phyloP scores from a whole-genome alignment of 2,113 vertebrate genomes.

The Poecile atricapillus region DNA sequence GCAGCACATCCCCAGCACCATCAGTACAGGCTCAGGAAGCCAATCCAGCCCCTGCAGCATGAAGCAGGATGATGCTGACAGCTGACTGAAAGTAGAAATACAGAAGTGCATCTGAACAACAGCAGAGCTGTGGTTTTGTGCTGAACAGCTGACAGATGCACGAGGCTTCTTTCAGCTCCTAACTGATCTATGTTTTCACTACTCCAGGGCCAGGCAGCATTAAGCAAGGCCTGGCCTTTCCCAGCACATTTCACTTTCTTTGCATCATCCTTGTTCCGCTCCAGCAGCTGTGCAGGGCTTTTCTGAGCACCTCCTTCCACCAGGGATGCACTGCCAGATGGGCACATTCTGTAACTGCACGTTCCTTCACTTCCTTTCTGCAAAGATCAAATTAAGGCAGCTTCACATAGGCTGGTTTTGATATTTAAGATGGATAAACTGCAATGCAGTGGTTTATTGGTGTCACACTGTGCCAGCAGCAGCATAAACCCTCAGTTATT shows the following conservation, averaged over 20 bases:
- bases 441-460: rapidly evolving
- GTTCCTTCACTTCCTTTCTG: neutral
- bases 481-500: neutral
- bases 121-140: neutral
- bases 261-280: neutral
- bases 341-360: neutral
- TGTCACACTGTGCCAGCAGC: too few relatives aligned
- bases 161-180: neutral
- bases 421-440: neutral
- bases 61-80: neutral
- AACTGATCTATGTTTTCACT: neutral
- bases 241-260: neutral
- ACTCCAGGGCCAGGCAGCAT: neutral
- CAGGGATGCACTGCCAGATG: neutral
- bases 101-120: neutral
- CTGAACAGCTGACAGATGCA: neutral
- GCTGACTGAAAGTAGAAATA: neutral
- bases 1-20: neutral
- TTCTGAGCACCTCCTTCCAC: neutral
- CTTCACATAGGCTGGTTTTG: neutral
- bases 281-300: neutral
- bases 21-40: neutral
- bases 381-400: neutral
- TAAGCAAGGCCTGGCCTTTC: neutral
- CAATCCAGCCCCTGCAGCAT: neutral